phyloP scores from a whole-genome alignment of 2,888 invertebrate genomes.

The Thereva unica region DNA sequence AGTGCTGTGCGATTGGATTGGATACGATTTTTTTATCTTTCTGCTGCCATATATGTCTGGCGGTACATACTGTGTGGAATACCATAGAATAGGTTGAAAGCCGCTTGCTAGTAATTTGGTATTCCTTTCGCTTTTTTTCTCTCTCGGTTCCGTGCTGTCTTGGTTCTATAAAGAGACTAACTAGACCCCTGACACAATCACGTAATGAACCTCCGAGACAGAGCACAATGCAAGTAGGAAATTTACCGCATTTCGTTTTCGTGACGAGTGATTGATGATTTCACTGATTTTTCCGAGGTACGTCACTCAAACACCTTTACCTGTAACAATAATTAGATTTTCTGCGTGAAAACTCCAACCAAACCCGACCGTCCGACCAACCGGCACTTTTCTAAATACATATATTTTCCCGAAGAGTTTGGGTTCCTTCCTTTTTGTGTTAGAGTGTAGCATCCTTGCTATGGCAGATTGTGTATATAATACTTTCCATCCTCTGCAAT shows the following conservation, averaged over 20 bases:
- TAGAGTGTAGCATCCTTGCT: background rate
- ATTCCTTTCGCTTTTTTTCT: conserved; percentile 8
- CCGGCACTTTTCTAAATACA: conserved; percentile 24
- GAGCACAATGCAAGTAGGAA: conserved; percentile 33
- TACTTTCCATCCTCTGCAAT: conserved; percentile 13
- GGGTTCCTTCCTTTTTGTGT: background rate
- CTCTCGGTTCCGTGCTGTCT: conserved; percentile 25
- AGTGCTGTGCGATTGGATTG: too few relatives aligned
- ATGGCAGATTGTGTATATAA: conserved; percentile 8
- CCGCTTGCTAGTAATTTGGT: conserved; percentile 8
- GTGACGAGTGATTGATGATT: conserved; percentile 44
- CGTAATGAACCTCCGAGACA: conserved; percentile 36
- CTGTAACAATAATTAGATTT: conserved; percentile 43
- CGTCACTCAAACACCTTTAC: conserved; percentile 43
- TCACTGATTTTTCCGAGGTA: conserved; percentile 42
- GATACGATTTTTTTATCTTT: too few relatives aligned
- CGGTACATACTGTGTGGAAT: too few relatives aligned
- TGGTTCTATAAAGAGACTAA: conserved; percentile 9
- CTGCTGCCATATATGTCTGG: too few relatives aligned
- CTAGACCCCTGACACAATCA: conserved; percentile 38
- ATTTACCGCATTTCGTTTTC: conserved; percentile 36
- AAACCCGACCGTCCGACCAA: background rate
- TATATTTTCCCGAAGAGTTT: conserved; percentile 19
- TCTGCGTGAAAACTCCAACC: conserved; percentile 39
- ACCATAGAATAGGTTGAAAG: background rate